Evolutionary conservation across 53 echinoderm and acorn worm species (phyloP).

Genomic region (Astropecten irregularis): DNA sequence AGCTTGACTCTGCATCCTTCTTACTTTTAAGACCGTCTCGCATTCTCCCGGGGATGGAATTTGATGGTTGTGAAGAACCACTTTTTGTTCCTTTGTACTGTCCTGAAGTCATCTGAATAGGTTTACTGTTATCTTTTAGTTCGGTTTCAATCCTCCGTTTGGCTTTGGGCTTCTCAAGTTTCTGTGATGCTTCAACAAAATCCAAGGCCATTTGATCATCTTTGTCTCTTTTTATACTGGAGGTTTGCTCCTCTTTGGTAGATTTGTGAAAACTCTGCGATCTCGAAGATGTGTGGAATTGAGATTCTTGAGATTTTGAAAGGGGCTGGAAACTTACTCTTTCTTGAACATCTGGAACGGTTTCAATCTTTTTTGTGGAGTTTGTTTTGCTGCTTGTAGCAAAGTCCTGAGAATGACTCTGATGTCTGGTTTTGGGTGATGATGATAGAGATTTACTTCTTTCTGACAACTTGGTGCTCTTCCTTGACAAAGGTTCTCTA

Average conservation of each 20-base stretch:
- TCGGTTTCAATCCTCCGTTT: not conserved
- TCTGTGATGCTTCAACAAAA: not conserved
- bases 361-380: not conserved
- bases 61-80: not conserved
- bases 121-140: not conserved
- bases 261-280: not conserved
- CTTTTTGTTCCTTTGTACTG: not conserved
- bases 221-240: not conserved
- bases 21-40: not conserved
- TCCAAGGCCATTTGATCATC: not conserved
- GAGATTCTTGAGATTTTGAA: no score
- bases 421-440: not conserved
- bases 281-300: no score
- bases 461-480: not conserved
- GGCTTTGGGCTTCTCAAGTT: not conserved
- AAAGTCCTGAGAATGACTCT: not conserved
- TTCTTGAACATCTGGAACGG: not conserved
- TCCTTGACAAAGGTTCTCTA: not conserved
- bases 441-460: not conserved
- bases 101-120: not conserved
- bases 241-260: not conserved
- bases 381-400: not conserved
- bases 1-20: not conserved
- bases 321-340: no score
- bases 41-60: not conserved